phyloP scores from a whole-genome alignment of 2,797 vertebrate species.

The Nyctibius grandis region DNA sequence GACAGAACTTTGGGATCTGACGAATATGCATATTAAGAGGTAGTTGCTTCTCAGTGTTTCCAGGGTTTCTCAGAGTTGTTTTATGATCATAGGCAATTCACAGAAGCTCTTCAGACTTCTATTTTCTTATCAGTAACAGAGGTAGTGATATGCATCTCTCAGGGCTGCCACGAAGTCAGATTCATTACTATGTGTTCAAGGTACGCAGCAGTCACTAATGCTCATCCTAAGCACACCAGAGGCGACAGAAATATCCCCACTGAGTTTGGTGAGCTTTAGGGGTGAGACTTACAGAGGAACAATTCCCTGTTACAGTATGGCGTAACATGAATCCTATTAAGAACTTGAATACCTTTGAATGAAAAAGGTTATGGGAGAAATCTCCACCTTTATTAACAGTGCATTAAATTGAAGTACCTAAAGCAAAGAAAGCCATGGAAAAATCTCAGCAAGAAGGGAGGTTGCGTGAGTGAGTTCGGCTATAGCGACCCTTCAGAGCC shows the following conservation, averaged over 20 bases:
- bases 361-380: background rate
- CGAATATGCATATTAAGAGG: background rate
- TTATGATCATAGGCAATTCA: background rate
- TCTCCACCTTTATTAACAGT: background rate
- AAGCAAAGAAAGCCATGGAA: background rate
- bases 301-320: background rate
- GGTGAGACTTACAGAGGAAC: background rate
- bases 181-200: background rate
- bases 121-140: background rate
- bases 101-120: background rate
- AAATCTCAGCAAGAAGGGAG: background rate
- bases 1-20: background rate
- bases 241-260: background rate
- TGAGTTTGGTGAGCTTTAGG: background rate
- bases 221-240: background rate
- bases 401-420: background rate
- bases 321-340: background rate
- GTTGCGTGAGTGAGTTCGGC: background rate
- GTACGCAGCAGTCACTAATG: background rate
- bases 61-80: background rate
- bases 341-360: background rate
- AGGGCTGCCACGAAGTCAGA: background rate
- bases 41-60: background rate
- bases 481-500: background rate
- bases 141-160: background rate